These are phyloP conservation scores for Perca flavescens DNA, from an alignment of 2,113 vertebrate species.

Conservation along the genomic window DNA sequence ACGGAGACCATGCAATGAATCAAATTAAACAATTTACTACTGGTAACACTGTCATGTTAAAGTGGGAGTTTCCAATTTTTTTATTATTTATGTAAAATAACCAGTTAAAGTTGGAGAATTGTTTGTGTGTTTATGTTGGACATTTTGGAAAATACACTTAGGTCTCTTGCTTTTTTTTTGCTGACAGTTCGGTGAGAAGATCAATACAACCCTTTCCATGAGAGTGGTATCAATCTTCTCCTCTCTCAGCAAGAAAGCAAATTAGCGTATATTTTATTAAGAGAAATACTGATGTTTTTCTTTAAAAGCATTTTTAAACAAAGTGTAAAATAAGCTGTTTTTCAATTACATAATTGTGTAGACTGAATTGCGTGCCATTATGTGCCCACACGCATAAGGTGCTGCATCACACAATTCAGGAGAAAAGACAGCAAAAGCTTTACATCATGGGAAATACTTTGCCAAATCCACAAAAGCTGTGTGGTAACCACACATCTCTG, in stretches of 20 bases:
- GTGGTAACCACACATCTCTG: constrained; percentile 38
- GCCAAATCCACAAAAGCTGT: constrained; percentile 45
- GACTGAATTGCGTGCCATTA: constrained; percentile 40
- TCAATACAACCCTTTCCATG: not conserved
- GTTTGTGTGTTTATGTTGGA: not conserved
- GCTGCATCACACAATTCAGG: not conserved
- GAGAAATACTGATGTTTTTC: not conserved
- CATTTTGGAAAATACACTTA: not conserved
- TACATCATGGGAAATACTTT: constrained; percentile 57
- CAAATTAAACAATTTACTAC: not conserved
- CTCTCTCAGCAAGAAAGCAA: not conserved
- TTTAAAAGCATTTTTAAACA: not conserved
- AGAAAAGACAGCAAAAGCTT: constrained; percentile 37
- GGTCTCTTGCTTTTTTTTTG: not conserved
- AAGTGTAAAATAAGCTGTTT: not conserved
- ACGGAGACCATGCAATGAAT: not conserved
- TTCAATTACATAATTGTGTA: constrained; percentile 10
- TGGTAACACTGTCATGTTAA: too few relatives aligned
- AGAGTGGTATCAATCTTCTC: not conserved
- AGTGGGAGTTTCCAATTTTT: not conserved
- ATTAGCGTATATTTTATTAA: not conserved
- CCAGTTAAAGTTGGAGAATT: not conserved
- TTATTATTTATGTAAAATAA: not conserved
- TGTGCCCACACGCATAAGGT: constrained; percentile 42
- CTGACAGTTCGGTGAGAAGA: not conserved